Conservation (phyloP, 2,113 vertebrate species). For the Ursus arctos region DNA sequence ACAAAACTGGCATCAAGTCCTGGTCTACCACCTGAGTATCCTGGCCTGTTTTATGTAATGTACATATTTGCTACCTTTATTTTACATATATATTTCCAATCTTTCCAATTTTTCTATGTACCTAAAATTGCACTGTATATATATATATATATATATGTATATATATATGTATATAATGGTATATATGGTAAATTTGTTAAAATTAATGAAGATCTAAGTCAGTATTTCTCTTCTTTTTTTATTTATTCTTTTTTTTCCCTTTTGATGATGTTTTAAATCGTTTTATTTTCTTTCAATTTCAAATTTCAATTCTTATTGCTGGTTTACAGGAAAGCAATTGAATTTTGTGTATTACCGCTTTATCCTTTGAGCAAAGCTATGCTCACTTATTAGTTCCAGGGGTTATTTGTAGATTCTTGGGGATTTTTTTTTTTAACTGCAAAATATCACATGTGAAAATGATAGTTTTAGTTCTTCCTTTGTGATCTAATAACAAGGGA, state of each 20-base stretch:
- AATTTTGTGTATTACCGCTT: not conserved
- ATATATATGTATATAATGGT: too few species aligned
- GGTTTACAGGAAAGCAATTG: not conserved
- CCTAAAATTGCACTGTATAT: too few species aligned
- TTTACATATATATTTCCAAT: not conserved
- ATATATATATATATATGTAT: too few species aligned
- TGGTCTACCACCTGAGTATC: not conserved
- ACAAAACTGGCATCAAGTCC: not conserved
- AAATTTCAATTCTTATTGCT: not conserved
- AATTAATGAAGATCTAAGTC: not conserved
- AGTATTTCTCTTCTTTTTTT: not conserved
- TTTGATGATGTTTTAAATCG: not conserved
- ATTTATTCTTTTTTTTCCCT: not conserved
- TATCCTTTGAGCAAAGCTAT: not conserved
- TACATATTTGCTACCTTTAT: not conserved
- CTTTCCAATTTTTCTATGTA: not conserved
- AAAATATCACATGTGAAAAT: not conserved
- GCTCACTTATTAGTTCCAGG: not conserved
- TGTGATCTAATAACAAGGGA: not conserved
- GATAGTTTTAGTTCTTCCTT: not conserved
- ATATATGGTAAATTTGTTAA: not conserved
- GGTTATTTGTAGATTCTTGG: not conserved
- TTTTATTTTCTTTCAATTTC: not conserved
- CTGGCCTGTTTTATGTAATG: not conserved
- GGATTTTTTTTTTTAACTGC: not conserved